phyloP scores from a whole-genome alignment of 2,888 invertebrate genomes.

The Carcina quercana region DNA sequence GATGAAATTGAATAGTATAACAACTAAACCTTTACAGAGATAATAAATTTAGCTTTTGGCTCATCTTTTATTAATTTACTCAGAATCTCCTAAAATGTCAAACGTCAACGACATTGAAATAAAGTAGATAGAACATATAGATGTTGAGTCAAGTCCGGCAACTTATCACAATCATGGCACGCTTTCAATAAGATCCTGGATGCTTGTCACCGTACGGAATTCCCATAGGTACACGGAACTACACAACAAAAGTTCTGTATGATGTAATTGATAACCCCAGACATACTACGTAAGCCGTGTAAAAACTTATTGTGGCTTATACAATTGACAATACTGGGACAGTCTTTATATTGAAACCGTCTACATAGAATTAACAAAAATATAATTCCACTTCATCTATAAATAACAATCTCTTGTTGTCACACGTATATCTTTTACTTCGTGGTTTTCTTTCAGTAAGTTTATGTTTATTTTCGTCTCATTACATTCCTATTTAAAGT shows the following conservation, averaged over 20 bases:
- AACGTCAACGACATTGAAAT: constrained; percentile 9
- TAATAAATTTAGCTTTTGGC: neutral
- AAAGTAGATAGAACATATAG: neutral
- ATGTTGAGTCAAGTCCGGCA: neutral
- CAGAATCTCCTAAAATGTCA: constrained; percentile 3
- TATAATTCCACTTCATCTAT: no score
- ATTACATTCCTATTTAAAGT: constrained; percentile 22
- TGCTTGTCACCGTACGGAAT: constrained; percentile 31
- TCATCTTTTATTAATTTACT: constrained; percentile 1
- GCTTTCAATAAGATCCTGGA: constrained; percentile 18
- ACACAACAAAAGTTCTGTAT: constrained; percentile 30
- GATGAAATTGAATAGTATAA: no score
- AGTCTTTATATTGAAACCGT: no score
- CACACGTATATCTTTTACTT: no score
- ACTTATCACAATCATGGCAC: neutral
- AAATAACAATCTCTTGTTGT: no score
- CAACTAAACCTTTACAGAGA: no score
- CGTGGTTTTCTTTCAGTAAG: no score
- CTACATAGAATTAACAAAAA: no score
- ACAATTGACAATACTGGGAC: no score
- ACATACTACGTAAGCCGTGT: no score
- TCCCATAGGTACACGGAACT: constrained; percentile 45
- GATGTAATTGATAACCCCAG: constrained; percentile 28
- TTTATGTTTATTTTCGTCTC: no score
- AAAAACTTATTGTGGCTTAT: no score